Evolutionary conservation across 2,797 vertebrate genomes (phyloP).

Genomic region (Helostoma temminkii): DNA sequence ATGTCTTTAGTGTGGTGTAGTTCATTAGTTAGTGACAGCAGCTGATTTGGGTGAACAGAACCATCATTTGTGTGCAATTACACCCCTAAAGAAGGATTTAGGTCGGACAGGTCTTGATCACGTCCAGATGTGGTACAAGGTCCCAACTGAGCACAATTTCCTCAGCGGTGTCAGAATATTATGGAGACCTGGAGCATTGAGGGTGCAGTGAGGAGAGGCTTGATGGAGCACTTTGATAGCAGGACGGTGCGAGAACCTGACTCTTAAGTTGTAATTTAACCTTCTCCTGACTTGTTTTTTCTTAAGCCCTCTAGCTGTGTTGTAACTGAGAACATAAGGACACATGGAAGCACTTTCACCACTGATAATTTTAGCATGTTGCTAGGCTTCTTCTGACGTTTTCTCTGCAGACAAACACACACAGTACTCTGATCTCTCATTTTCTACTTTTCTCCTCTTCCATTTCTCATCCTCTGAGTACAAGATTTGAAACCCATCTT

Average conservation of each 20-base stretch:
- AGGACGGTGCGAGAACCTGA: conserved; percentile 11
- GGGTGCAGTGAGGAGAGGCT: conserved; percentile 8
- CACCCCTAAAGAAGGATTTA: conserved; percentile 55
- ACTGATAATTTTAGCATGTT: conserved; percentile 73
- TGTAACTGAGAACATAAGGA: conserved; percentile 63
- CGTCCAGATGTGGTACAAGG: conserved; percentile 73
- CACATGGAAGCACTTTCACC: conserved; percentile 80
- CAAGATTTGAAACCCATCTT: conserved; percentile 25
- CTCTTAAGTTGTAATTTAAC: conserved; percentile 67
- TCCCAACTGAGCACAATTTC: conserved; percentile 40
- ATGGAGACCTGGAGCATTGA: conserved; percentile 16
- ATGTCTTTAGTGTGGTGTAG: no score
- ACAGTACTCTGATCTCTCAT: conserved; percentile 10
- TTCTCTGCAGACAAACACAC: conserved; percentile 18
- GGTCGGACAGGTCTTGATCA: conserved; percentile 64
- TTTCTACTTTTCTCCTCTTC: conserved; percentile 11
- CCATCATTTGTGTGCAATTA: conserved; percentile 62
- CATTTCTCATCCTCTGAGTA: conserved; percentile 6
- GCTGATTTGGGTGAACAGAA: conserved; percentile 67
- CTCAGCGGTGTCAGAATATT: conserved; percentile 33
- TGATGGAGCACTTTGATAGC: conserved; percentile 29
- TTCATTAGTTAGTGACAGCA: conserved; percentile 57
- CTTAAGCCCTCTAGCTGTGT: conserved; percentile 34
- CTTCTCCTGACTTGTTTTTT: conserved; percentile 27
- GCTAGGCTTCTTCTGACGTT: conserved; percentile 45